Conservation (phyloP, 2,888 invertebrate species). For the Thymelicus acteon region DNA sequence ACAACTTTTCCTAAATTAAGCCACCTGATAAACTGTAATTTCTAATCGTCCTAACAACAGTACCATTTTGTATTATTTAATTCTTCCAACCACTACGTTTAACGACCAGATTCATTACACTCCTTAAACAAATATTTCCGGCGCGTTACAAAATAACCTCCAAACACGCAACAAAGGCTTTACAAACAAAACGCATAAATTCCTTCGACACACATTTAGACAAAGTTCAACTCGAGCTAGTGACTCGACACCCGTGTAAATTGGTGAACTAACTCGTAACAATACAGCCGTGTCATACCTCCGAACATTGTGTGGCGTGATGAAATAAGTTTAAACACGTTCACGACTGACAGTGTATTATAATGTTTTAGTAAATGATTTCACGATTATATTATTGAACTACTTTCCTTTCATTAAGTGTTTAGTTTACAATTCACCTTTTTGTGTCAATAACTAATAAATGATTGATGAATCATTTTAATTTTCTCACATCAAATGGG, state of each 20-base stretch:
- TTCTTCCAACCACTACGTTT: not conserved
- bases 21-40: too few species aligned
- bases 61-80: not conserved
- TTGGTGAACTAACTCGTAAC: slow-evolving; percentile 28
- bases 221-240: slow-evolving; percentile 13
- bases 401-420: too few species aligned
- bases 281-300: slow-evolving; percentile 14
- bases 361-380: too few species aligned
- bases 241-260: slow-evolving; percentile 30
- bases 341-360: not conserved
- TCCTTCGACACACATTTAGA: slow-evolving; percentile 23
- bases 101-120: not conserved
- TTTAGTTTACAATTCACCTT: too few species aligned
- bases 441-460: too few species aligned
- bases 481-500: too few species aligned
- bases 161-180: slow-evolving; percentile 19
- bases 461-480: too few species aligned
- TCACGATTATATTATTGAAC: too few species aligned
- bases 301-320: not conserved
- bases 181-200: slow-evolving; percentile 24
- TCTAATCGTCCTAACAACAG: too few species aligned
- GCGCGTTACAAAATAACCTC: slow-evolving; percentile 9
- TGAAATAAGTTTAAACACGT: not conserved
- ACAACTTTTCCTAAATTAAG: too few species aligned
- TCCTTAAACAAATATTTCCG: not conserved